Conservation (phyloP, 2,797 vertebrate species). For the Poeciliopsis presidionis region DNA sequence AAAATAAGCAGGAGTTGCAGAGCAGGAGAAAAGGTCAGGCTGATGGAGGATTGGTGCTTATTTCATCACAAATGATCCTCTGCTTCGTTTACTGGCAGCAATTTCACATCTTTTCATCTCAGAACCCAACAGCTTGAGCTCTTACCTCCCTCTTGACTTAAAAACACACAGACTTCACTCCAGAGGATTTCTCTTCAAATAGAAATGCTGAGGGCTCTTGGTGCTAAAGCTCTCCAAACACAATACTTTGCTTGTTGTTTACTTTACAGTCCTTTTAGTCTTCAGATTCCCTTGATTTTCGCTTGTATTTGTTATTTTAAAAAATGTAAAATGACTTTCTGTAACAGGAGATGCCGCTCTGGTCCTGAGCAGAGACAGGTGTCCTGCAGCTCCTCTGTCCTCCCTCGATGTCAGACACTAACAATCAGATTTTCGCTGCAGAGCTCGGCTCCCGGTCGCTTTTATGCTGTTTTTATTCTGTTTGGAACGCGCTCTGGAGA, state of each 20-base stretch:
- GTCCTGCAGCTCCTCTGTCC: not conserved
- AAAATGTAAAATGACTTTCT: not conserved
- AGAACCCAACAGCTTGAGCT: not conserved
- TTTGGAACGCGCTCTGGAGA: conserved; percentile 30
- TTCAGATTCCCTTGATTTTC: not conserved
- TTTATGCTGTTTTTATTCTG: not conserved
- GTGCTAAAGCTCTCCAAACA: not conserved
- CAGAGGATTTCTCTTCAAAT: not conserved
- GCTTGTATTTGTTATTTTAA: not conserved
- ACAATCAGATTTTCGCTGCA: not conserved
- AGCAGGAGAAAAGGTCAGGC: not conserved
- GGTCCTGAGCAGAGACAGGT: not conserved
- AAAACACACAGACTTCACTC: not conserved
- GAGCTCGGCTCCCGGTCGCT: not conserved
- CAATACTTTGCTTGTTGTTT: not conserved
- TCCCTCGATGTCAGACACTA: not conserved
- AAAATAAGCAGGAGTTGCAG: not conserved
- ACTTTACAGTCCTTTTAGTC: not conserved
- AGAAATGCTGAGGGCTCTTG: not conserved
- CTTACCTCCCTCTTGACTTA: conserved; percentile 12
- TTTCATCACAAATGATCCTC: not conserved
- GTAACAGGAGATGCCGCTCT: not conserved
- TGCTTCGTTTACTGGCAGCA: not conserved
- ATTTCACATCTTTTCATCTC: not conserved
- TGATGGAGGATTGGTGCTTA: not conserved